Evolutionary conservation across 2,113 vertebrate species (phyloP).

Genomic region (Eolophus roseicapilla): DNA sequence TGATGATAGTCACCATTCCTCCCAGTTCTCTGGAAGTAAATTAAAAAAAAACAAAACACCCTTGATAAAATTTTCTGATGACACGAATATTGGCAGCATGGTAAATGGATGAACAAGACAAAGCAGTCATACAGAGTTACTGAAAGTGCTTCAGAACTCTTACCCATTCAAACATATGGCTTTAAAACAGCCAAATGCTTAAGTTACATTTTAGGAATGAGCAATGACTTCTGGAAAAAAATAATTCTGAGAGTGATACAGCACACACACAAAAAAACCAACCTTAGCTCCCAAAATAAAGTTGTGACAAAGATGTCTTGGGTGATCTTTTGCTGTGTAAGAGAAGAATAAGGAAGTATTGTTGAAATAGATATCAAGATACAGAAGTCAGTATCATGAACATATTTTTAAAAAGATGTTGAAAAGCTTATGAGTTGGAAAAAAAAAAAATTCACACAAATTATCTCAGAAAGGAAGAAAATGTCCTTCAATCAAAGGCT

Average conservation of each 20-base stretch:
- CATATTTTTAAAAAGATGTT: neutral
- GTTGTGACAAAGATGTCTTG: neutral
- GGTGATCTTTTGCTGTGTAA: neutral
- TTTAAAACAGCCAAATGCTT: neutral
- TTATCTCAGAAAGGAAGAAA: neutral
- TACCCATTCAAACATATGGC: neutral
- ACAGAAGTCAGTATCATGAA: neutral
- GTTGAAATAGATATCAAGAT: neutral
- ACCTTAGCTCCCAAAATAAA: neutral
- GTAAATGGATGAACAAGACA: neutral
- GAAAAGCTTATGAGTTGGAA: neutral
- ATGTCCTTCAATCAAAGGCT: neutral
- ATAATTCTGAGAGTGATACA: neutral
- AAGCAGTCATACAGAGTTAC: neutral
- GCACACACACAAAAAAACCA: neutral
- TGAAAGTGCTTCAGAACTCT: neutral
- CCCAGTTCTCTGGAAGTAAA: neutral
- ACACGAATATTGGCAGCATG: neutral
- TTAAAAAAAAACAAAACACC: rapidly evolving
- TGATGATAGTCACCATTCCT: neutral
- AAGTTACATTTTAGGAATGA: neutral
- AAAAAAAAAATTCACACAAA: neutral
- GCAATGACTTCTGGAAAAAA: neutral
- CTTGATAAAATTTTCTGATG: neutral
- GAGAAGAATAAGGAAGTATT: neutral